Conservation (phyloP, 2,888 invertebrate species). For the Parascotia fuliginaria region DNA sequence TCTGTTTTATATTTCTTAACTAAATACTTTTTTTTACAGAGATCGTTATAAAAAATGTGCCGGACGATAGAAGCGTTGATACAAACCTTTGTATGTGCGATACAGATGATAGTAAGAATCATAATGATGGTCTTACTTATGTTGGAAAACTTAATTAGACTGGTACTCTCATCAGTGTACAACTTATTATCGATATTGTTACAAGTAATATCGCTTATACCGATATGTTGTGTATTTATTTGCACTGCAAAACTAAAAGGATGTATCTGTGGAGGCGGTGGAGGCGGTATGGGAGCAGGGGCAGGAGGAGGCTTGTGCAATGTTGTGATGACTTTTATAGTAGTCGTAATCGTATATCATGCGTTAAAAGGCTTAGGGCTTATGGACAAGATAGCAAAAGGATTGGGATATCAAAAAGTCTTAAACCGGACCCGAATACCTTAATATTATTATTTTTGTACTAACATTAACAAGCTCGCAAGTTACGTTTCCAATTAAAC, state of each 20-base stretch:
- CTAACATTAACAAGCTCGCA: too few species aligned
- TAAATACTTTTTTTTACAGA: constrained; percentile 26
- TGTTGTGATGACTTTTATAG: constrained; percentile 61
- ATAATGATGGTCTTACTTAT: constrained; percentile 69
- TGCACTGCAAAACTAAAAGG: constrained; percentile 67
- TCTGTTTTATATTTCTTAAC: too few species aligned
- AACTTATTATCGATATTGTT: constrained; percentile 69
- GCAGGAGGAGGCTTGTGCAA: constrained; percentile 62
- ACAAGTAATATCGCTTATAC: constrained; percentile 70
- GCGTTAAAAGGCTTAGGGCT: constrained; percentile 62
- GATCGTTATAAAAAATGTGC: constrained; percentile 61
- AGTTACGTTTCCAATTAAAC: too few species aligned
- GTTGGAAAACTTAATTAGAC: constrained; percentile 70
- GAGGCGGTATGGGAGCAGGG: constrained; percentile 53
- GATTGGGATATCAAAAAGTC: neutral
- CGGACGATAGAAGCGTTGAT: constrained; percentile 61
- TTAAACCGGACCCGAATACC: too few species aligned
- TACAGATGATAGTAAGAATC: constrained; percentile 71
- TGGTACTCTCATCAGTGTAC: constrained; percentile 68
- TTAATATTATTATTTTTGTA: too few species aligned
- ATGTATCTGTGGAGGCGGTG: constrained; percentile 62
- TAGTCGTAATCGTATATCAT: constrained; percentile 58
- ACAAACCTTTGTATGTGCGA: constrained; percentile 60
- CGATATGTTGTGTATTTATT: constrained; percentile 70
- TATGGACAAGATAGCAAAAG: constrained; percentile 53